Evolutionary conservation across 2,888 invertebrate species (phyloP), one percentile per base, ranked within the genome.

Genomic region (Holacanthella duospinosa): DNA sequence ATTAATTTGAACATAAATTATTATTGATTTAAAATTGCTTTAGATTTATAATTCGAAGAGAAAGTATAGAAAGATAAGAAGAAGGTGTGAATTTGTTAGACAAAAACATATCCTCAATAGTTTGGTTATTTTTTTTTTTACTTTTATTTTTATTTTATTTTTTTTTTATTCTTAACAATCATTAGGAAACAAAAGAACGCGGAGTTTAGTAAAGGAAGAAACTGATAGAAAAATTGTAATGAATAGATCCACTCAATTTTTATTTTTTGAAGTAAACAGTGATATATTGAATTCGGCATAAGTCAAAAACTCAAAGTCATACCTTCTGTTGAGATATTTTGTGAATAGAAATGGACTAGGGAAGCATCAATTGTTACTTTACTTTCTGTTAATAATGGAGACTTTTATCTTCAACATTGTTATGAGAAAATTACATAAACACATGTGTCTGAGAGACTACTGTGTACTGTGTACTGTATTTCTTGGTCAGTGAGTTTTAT

Each of bases 221-320:
- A n/a, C 48, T 48, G n/a, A n/a, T 48, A 21, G 21, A 21, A 48
- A 48, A 21, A 21, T 4, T 9, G 4, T 21, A 48, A 48, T 48
- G 48, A 9, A 48, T 21, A 4, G 48, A 36, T 36, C 36, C 16
- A 36, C 36, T 36, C 48, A 48, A n/a, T 48, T 48, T 48, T 21
- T 36, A 36, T 9, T 9, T 48, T 48, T 48, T 48, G 48, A 21
- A 21, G 48, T 48, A 48, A 48, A 48, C 48, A 55, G 27, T 21
- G 59, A 48, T 55, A 55, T 55, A 65, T 65, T 60, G 65, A 63
- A 63, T 48, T 63, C 63, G 65, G 60, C 63, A 29, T 48, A 59
- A 55, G 55, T 61, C 61, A 61, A 55, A 29, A 48, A 48, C 48
- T 48, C 48, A 48, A 48, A 48, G 48, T 48, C 48, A 48, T 48